Conservation (phyloP, 2,113 vertebrate genomes). For the Daphoenositta chrysoptera region DNA sequence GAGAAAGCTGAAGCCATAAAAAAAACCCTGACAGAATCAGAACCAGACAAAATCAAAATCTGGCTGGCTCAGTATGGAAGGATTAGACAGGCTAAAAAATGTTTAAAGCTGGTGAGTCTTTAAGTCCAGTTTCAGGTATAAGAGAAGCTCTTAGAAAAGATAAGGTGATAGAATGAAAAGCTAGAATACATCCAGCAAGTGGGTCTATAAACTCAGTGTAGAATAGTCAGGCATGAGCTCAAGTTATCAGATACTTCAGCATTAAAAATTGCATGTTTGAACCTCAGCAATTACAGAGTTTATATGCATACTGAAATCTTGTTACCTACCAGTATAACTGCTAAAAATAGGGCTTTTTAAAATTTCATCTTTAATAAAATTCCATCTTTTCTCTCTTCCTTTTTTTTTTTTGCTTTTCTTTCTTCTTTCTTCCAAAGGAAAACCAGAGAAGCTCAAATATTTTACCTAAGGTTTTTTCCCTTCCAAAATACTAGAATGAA, state of each 20-base stretch:
- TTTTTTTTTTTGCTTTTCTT: not conserved
- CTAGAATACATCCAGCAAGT: accelerated
- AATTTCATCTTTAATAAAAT: not conserved
- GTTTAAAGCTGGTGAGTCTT: not conserved
- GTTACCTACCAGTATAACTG: not conserved
- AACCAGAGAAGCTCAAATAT: not conserved
- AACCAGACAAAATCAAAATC: not conserved
- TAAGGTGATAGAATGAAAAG: not conserved
- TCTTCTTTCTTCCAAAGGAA: not conserved
- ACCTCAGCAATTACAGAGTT: not conserved
- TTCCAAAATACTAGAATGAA: not conserved
- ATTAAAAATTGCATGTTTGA: not conserved
- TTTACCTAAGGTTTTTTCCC: not conserved
- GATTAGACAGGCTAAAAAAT: not conserved
- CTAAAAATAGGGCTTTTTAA: accelerated
- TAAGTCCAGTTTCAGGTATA: not conserved
- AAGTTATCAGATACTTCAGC: not conserved
- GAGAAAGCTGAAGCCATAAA: not conserved
- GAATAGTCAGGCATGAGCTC: not conserved
- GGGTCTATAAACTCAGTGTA: not conserved
- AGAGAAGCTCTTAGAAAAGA: not conserved
- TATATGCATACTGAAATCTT: not conserved
- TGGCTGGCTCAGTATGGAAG: not conserved
- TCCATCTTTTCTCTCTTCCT: not conserved
- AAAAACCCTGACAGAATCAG: not conserved